Evolutionary conservation across 2,797 vertebrate genomes (phyloP).

Genomic region (Lacerta agilis): DNA sequence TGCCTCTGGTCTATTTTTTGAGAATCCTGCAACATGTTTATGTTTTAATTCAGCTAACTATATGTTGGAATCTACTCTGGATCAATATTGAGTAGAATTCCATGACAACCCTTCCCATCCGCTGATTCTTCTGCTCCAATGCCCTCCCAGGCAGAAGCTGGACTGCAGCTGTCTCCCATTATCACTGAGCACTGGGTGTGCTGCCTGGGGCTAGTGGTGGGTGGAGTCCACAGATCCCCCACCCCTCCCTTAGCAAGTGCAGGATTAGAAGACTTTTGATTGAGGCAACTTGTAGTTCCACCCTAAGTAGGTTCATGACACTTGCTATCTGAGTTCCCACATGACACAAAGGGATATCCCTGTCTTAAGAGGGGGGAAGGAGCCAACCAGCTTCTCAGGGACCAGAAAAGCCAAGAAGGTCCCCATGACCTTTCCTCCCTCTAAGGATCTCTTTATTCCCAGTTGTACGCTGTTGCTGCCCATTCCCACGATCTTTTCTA

Average conservation of each 20-base stretch:
- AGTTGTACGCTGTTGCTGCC: neutral
- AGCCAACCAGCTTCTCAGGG: neutral
- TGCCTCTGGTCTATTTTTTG: no score
- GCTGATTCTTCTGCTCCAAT: no score
- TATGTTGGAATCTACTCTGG: no score
- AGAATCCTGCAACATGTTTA: no score
- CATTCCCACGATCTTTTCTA: neutral
- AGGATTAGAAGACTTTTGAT: neutral
- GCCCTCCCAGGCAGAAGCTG: no score
- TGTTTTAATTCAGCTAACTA: no score
- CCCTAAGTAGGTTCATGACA: neutral
- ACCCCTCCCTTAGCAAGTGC: neutral
- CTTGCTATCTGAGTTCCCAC: neutral
- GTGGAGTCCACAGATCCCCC: neutral
- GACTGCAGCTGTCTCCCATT: neutral
- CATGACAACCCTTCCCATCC: no score
- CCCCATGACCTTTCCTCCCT: neutral
- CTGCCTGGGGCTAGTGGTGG: neutral
- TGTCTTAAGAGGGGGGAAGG: neutral
- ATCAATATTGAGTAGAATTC: no score
- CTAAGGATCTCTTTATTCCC: neutral
- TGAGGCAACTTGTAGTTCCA: neutral
- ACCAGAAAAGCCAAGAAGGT: neutral
- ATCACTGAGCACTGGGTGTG: neutral
- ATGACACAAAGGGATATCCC: neutral